These are phyloP conservation scores for Thalpophila matura DNA, from an alignment of 2,888 invertebrate species.

Conservation along the genomic window DNA sequence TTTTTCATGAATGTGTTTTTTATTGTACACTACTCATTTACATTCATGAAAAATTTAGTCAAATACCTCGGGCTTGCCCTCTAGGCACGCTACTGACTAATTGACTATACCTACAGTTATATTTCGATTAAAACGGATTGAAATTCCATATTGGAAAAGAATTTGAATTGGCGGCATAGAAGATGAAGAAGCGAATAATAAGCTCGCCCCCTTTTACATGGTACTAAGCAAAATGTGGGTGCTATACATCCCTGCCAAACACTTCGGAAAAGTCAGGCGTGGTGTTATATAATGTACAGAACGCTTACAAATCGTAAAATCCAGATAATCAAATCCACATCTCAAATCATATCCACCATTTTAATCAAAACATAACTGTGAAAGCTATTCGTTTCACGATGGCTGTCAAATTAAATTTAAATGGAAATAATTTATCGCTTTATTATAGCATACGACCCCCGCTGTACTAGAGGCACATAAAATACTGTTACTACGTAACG, in stretches of 20 bases:
- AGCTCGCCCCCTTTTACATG: too few relatives aligned
- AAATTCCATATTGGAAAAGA: constrained; percentile 31
- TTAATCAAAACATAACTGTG: constrained; percentile 82
- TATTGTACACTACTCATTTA: too few relatives aligned
- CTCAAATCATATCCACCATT: constrained; percentile 75
- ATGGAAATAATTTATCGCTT: constrained; percentile 89
- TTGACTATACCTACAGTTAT: too few relatives aligned
- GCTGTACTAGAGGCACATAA: constrained; percentile 86
- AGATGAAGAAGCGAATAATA: not conserved
- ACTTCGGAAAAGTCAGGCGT: too few relatives aligned
- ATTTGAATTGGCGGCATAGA: constrained; percentile 1
- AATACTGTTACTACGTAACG: constrained; percentile 84
- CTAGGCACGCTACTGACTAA: too few relatives aligned
- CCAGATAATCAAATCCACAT: constrained; percentile 51
- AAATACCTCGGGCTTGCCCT: too few relatives aligned
- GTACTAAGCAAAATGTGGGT: too few relatives aligned
- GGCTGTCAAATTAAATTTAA: constrained; percentile 90
- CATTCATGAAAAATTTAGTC: too few relatives aligned
- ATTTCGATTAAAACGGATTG: constrained; percentile 34
- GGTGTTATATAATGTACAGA: too few relatives aligned
- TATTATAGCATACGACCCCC: constrained; percentile 86
- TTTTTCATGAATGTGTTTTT: too few relatives aligned
- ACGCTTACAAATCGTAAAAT: not conserved
- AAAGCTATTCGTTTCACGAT: constrained; percentile 81
- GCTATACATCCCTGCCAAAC: too few relatives aligned